Base-by-base conservation (phyloP, 1,140 invertebrate species). In the Hyles euphorbiae region DNA sequence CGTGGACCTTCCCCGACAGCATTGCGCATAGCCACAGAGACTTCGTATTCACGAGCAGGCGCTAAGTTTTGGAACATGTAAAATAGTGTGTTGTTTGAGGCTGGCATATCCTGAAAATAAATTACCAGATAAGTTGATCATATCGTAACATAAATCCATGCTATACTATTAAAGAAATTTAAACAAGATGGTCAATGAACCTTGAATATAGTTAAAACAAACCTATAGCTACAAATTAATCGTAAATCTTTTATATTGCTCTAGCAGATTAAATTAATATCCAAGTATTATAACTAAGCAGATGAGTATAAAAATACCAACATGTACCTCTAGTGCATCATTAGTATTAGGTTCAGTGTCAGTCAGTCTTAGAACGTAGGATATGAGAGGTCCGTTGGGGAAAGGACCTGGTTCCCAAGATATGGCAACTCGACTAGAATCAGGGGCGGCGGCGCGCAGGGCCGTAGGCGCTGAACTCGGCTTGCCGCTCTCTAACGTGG, bases 381-480 rank as follows among this genome's bases (percentile, higher is more conserved):
- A 95, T 49, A 97, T 92, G 64, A 98, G 90, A 60, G 95, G 95
- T 56, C 96, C 96, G 83, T 97, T 97, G 32, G 94, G 94, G 76
- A 96, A 97, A 8, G 92, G 91, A 9, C 97, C 97, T 4, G 95
- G 94, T 81, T 94, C 92, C 97, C 97, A 98, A 65, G 94, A 95
- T 9, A 98, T 91, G 57, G 95, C 95, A 34, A 98, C 93, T 63
- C 96, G 92, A 61, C 92, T 93, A n/a, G 94, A 92, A 78, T 97
- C 96, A 40, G 97, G 91, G 0, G 96, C 93, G 34, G 94, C 91
- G n/a, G 94, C 91, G 65, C 94, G 92, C 60, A 97, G 91, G 61
- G 94, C 93, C 60, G 90, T 83, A 40, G 95, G 95, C 36, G 93
- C 87, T 4, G 95, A 96, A 48, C 91, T 91, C 5, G 96, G 95